Evolutionary conservation across 2,797 vertebrate species (phyloP).

Genomic region (Parauchenoglanis ngamensis): DNA sequence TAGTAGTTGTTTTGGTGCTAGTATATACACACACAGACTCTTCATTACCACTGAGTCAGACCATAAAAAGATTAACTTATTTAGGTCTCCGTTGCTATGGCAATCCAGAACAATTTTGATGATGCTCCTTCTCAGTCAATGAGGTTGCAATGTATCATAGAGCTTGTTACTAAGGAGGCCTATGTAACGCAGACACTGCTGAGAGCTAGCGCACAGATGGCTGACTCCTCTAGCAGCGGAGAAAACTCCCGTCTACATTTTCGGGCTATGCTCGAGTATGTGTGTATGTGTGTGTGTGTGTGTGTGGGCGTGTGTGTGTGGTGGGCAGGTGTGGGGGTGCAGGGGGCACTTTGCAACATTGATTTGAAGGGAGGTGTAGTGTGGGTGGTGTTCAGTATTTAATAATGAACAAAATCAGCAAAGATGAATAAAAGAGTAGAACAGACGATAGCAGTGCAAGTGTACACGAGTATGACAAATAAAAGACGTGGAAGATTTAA

Average conservation of each 20-base stretch:
- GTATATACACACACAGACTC: slow-evolving; percentile 12
- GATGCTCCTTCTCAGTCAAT: slow-evolving; percentile 80
- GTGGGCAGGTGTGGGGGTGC: slow-evolving; percentile 60
- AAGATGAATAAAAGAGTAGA: slow-evolving; percentile 59
- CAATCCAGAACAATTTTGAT: slow-evolving; percentile 82
- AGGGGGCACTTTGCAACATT: slow-evolving; percentile 73
- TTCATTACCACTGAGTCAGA: slow-evolving; percentile 64
- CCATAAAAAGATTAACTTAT: slow-evolving; percentile 79
- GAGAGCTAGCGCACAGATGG: slow-evolving; percentile 75
- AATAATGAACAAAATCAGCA: slow-evolving; percentile 80
- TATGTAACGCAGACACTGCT: slow-evolving; percentile 69
- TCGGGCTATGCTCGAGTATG: slow-evolving; percentile 3
- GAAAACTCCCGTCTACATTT: slow-evolving; percentile 77
- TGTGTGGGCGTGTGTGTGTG: slow-evolving; percentile 3
- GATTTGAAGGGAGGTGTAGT: slow-evolving; percentile 73
- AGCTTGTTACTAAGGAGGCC: slow-evolving; percentile 80
- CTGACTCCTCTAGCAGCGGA: slow-evolving; percentile 64
- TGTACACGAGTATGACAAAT: background rate
- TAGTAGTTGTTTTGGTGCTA: slow-evolving; percentile 21
- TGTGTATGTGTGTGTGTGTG: background rate
- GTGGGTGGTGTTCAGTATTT: slow-evolving; percentile 61
- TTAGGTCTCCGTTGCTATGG: slow-evolving; percentile 82
- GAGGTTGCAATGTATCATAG: slow-evolving; percentile 79
- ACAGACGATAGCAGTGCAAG: background rate
- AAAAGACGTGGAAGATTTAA: background rate